Evolutionary conservation across 1,140 invertebrate species (phyloP).

Genomic region (Papilio glaucus): DNA sequence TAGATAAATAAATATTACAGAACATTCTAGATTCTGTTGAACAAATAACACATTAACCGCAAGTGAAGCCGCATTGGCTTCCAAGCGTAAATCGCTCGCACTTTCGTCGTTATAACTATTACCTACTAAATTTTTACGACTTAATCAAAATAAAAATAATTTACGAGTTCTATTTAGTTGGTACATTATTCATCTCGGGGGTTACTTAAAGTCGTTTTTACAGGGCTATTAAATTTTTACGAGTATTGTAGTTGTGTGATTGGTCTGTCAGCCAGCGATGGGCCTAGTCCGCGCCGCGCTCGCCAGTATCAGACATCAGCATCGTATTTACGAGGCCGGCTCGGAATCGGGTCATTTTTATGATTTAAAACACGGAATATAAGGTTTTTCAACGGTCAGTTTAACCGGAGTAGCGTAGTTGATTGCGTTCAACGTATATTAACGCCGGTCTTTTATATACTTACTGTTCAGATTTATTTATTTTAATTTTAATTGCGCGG

Average conservation of each 20-base stretch:
- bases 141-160: constrained; percentile 26
- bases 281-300: not conserved
- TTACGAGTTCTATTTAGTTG: constrained; percentile 25
- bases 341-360: constrained; percentile 12
- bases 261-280: not conserved
- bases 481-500: not conserved
- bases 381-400: not conserved
- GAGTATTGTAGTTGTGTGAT: constrained; percentile 13
- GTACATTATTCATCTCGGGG: constrained; percentile 14
- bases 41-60: too few species aligned
- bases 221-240: constrained; percentile 17
- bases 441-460: not conserved
- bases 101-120: not conserved
- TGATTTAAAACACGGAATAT: constrained; percentile 12
- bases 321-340: not conserved
- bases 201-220: constrained; percentile 21
- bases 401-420: not conserved
- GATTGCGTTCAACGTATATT: not conserved
- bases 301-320: not conserved
- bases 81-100: too few species aligned
- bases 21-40: too few species aligned
- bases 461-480: constrained; percentile 1
- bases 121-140: constrained; percentile 10
- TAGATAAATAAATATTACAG: too few species aligned
- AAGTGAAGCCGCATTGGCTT: too few species aligned